Evolutionary conservation across 2,113 vertebrate species (phyloP).

Genomic region (Chrysemys picta): DNA sequence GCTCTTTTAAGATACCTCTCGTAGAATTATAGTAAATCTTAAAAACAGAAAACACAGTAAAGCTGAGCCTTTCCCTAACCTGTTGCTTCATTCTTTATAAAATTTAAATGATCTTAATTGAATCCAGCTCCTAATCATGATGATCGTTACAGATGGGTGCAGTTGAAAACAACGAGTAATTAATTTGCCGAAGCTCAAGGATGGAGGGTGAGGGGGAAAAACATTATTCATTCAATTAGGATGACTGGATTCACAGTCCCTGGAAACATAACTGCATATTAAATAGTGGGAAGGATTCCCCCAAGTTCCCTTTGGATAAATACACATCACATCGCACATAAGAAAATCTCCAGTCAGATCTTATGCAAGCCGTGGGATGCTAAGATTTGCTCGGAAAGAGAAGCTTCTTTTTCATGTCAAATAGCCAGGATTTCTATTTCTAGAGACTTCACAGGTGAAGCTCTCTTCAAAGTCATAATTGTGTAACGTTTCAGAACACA

Average conservation of each 20-base stretch:
- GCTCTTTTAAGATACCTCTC: background rate
- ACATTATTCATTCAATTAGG: conserved; percentile 50
- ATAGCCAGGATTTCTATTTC: background rate
- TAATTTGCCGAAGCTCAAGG: conserved; percentile 48
- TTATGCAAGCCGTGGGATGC: background rate
- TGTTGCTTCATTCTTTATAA: background rate
- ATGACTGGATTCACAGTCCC: background rate
- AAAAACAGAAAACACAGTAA: background rate
- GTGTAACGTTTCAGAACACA: background rate
- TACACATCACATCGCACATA: background rate
- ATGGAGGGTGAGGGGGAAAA: conserved; percentile 28
- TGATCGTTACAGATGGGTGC: conserved; percentile 42
- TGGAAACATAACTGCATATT: conserved; percentile 3
- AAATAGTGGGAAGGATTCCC: background rate
- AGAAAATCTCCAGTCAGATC: background rate
- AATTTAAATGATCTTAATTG: conserved; percentile 28
- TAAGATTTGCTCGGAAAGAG: background rate
- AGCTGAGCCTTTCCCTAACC: conserved; percentile 3
- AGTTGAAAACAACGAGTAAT: conserved; percentile 58
- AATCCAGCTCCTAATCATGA: conserved; percentile 15
- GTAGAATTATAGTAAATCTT: background rate
- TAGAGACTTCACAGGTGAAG: background rate
- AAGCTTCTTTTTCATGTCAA: background rate
- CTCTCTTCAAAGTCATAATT: background rate
- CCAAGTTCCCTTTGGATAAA: background rate